Conservation (phyloP, 2,797 vertebrate species). For the Rhabdophis nuchalis region DNA sequence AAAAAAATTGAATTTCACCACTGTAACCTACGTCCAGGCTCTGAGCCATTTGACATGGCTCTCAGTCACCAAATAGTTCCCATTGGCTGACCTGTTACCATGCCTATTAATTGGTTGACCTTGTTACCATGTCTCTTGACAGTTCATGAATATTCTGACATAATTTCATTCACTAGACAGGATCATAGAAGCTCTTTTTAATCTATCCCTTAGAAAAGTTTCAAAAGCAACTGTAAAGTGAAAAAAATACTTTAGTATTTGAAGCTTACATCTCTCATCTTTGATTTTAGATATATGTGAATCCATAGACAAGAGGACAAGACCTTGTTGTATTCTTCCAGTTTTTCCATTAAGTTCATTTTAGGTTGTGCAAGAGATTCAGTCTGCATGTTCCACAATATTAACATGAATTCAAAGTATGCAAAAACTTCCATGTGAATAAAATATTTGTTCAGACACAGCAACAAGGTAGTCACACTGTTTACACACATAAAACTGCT, state of each 20-base stretch:
- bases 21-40: no score
- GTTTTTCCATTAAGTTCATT: neutral
- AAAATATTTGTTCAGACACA: neutral
- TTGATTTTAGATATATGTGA: neutral
- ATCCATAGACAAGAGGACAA: neutral
- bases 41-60: no score
- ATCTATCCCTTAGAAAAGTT: neutral
- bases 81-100: no score
- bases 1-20: no score
- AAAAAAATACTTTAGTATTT: neutral
- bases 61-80: no score
- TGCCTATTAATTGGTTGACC: no score
- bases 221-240: neutral
- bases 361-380: neutral
- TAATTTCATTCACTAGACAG: neutral
- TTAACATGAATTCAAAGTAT: neutral
- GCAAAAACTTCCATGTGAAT: neutral
- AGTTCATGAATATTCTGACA: no score
- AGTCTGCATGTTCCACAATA: neutral
- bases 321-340: neutral
- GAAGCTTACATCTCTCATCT: neutral
- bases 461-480: neutral
- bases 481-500: neutral
- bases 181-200: neutral
- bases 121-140: no score